A percentile compares a stretch with the other conserved stretches of the same genome.
These are phyloP conservation scores for Eulithis prunata DNA, from an alignment of 2,888 invertebrate species.

Conservation along the genomic window DNA sequence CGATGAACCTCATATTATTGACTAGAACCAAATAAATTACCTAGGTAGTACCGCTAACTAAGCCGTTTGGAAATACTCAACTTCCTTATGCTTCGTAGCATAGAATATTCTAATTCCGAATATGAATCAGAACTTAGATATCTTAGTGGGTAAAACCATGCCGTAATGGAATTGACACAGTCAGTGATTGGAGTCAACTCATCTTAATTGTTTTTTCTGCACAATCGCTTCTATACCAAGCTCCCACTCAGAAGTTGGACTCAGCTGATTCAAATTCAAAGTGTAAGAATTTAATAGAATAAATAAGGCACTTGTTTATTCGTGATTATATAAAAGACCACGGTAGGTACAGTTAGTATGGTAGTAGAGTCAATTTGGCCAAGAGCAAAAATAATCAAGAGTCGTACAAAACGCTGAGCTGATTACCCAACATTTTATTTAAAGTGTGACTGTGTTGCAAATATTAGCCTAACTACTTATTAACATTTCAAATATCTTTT, in stretches of 20 bases:
- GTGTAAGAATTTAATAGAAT: too few relatives aligned
- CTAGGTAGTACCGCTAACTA: too few relatives aligned
- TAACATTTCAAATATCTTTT: conserved; percentile 8
- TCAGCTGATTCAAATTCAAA: too few relatives aligned
- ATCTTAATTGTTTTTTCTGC: conserved; percentile 10
- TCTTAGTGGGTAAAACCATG: conserved; percentile 2
- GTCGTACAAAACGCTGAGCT: conserved; percentile 20
- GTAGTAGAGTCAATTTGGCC: conserved; percentile 39
- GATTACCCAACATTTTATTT: conserved; percentile 30
- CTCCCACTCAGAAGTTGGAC: not conserved
- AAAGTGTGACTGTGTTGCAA: conserved; percentile 12
- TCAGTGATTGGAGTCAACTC: conserved; percentile 24
- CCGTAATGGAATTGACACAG: conserved; percentile 8
- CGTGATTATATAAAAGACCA: too few relatives aligned
- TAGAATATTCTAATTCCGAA: not conserved
- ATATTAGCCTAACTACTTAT: conserved; percentile 5
- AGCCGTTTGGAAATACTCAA: too few relatives aligned
- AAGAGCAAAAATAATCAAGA: conserved; percentile 43
- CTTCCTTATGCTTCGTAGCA: not conserved
- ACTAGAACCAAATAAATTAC: too few relatives aligned
- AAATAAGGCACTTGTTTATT: too few relatives aligned
- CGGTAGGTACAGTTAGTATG: not conserved
- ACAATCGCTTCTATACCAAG: conserved; percentile 2
- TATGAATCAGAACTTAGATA: conserved; percentile 2
- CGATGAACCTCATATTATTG: too few relatives aligned